A percentile compares a stretch with the other conserved stretches of the same genome.
phyloP scores from a whole-genome alignment of 2,888 invertebrate genomes.

The Steinernema scapterisci region DNA sequence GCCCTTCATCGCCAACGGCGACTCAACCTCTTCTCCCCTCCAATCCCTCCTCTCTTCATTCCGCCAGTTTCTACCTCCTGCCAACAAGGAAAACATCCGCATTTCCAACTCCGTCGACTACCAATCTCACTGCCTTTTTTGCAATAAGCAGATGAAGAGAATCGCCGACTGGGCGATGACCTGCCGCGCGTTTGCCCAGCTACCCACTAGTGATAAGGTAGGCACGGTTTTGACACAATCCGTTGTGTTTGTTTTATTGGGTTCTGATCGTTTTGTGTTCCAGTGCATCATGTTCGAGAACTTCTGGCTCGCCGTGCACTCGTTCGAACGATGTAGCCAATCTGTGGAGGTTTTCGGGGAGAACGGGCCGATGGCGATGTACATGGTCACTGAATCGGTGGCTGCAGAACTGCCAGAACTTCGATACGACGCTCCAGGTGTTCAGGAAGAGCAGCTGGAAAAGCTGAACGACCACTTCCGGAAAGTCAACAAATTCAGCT shows the following conservation, averaged over 20 bases:
- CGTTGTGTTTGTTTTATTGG: background rate
- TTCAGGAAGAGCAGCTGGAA: background rate
- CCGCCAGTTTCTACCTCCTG: no score
- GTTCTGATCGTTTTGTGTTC: no score
- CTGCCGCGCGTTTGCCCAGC: background rate
- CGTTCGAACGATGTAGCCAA: background rate
- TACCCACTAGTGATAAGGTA: background rate
- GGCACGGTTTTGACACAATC: background rate
- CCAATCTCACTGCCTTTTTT: no score
- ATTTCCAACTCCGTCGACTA: background rate
- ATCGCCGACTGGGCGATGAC: background rate
- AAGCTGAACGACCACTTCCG: background rate
- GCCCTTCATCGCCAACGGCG: no score
- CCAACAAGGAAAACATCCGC: background rate
- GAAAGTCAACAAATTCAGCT: background rate
- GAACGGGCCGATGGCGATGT: background rate
- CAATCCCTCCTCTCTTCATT: no score
- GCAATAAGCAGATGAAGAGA: background rate
- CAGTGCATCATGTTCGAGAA: conserved; percentile 5
- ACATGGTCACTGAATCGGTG: background rate
- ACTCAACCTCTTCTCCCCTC: no score
- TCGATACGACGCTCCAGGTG: background rate
- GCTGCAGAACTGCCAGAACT: background rate
- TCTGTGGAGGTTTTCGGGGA: background rate
- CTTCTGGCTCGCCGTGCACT: background rate